A percentile compares a stretch with the other conserved stretches of the same genome.
phyloP scores from a whole-genome alignment of 1,140 invertebrate species.

The Steinernema feltiae region DNA sequence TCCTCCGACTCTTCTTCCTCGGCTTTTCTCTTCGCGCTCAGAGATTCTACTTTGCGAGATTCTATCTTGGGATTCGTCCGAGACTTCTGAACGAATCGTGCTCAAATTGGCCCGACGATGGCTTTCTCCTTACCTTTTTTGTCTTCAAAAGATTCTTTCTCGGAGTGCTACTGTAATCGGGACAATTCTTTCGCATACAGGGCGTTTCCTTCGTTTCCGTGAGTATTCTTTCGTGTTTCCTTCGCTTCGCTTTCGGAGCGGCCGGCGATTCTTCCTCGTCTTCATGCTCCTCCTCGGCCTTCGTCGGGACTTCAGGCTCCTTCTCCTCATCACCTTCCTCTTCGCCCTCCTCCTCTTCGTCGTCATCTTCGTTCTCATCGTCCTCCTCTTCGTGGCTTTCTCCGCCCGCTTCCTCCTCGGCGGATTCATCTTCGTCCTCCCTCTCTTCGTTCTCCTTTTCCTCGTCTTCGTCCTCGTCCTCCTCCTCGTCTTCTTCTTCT shows the following conservation, averaged over 20 bases:
- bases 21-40: neutral
- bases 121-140: neutral
- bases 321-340: constrained; percentile 22
- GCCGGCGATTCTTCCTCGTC: constrained; percentile 15
- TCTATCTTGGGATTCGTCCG: neutral
- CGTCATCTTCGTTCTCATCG: constrained; percentile 23
- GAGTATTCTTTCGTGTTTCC: neutral
- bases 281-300: constrained; percentile 33
- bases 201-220: neutral
- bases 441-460: constrained; percentile 33
- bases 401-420: neutral
- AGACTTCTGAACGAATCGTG: neutral
- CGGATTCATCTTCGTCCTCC: constrained; percentile 16
- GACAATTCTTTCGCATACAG: neutral
- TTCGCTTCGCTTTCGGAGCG: neutral
- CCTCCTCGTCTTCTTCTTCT: constrained; percentile 25
- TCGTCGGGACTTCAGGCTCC: constrained; percentile 25
- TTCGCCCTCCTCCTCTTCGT: constrained; percentile 35
- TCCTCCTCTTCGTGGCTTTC: neutral
- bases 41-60: neutral
- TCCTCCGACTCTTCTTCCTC: neutral
- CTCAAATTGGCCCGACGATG: no score
- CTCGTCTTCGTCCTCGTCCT: constrained; percentile 26
- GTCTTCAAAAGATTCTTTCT: neutral
- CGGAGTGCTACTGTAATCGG: neutral